Conservation (phyloP, 1,140 invertebrate species). For the Drosophila gunungcola region DNA sequence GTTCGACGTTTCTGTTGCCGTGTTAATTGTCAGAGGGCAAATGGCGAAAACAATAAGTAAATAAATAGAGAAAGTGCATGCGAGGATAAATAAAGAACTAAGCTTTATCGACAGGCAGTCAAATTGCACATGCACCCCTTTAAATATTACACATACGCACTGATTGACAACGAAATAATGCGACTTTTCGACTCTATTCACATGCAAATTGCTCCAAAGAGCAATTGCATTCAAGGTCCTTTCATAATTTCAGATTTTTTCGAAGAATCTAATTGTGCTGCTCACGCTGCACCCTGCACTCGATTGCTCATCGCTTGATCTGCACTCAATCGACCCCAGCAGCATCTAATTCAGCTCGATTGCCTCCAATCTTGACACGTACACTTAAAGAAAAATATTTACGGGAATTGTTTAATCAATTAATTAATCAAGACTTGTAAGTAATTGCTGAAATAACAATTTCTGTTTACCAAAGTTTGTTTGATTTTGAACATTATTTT, state of each 20-base stretch:
- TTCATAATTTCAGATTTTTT: slow-evolving; percentile 43
- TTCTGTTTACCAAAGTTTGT: too few species aligned
- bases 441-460: too few species aligned
- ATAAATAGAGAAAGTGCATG: slow-evolving; percentile 5
- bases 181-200: slow-evolving; percentile 13
- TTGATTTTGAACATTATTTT: too few species aligned
- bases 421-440: neutral
- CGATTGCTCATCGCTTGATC: slow-evolving; percentile 57
- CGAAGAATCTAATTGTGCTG: slow-evolving; percentile 39
- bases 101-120: slow-evolving; percentile 15
- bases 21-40: slow-evolving; percentile 29
- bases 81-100: slow-evolving; percentile 16
- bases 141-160: slow-evolving; percentile 28
- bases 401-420: neutral
- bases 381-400: slow-evolving; percentile 16
- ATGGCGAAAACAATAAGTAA: neutral
- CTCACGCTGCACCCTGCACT: slow-evolving; percentile 43
- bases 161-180: slow-evolving; percentile 2
- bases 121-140: neutral
- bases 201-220: slow-evolving; percentile 31
- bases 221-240: slow-evolving; percentile 53
- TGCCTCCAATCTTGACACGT: slow-evolving; percentile 59
- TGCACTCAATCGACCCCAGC: slow-evolving; percentile 59
- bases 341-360: slow-evolving; percentile 59
- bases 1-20: slow-evolving; percentile 1